Conservation (phyloP, 2,797 vertebrate genomes). For the Poeciliopsis presidionis region DNA sequence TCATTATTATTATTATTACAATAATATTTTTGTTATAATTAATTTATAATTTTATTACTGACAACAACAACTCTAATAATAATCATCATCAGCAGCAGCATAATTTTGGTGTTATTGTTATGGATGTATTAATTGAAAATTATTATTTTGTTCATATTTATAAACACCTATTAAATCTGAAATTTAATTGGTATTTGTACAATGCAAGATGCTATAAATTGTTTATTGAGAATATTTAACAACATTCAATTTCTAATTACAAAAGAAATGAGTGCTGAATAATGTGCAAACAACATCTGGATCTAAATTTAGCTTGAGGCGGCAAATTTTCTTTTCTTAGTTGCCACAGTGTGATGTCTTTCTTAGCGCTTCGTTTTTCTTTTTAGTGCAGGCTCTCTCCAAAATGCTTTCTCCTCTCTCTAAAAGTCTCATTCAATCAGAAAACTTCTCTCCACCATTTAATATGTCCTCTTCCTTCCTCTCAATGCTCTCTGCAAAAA, state of each 20-base stretch:
- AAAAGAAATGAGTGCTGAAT: background rate
- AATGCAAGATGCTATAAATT: background rate
- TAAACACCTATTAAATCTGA: background rate
- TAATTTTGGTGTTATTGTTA: too few species aligned
- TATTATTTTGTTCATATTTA: background rate
- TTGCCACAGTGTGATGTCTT: conserved; percentile 12
- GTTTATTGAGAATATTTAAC: background rate
- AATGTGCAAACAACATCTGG: background rate
- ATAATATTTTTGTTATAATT: too few species aligned
- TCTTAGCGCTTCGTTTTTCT: conserved; percentile 18
- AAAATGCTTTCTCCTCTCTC: conserved; percentile 35
- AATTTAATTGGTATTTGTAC: background rate
- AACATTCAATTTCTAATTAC: background rate
- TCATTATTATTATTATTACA: too few species aligned
- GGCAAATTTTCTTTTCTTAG: conserved; percentile 11
- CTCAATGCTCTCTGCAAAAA: conserved; percentile 40
- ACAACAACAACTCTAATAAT: too few species aligned
- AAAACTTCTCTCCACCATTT: conserved; percentile 58
- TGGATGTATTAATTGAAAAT: background rate
- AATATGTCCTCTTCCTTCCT: conserved; percentile 48
- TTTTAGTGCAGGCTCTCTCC: conserved; percentile 29
- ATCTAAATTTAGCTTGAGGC: conserved; percentile 12
- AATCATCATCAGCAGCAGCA: too few species aligned
- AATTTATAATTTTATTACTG: too few species aligned
- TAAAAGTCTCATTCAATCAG: conserved; percentile 45